Evolutionary conservation across 2,113 vertebrate genomes (phyloP).

Genomic region (Fulmarus glacialis): DNA sequence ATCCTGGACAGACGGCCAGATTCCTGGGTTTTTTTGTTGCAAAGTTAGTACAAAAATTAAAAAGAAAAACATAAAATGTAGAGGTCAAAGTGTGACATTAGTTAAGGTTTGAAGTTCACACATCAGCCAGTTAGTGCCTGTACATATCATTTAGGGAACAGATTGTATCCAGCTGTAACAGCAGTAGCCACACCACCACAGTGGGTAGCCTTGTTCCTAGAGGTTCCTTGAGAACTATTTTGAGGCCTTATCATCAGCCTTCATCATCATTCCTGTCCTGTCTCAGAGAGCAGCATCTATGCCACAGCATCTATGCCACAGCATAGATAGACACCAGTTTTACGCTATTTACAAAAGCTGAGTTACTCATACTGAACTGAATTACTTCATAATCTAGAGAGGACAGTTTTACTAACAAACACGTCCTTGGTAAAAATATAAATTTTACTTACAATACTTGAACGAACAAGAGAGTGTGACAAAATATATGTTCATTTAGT

Average conservation of each 20-base stretch:
- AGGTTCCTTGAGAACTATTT: neutral
- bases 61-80: neutral
- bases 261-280: neutral
- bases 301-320: neutral
- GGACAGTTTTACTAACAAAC: neutral
- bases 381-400: neutral
- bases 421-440: neutral
- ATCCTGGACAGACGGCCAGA: neutral
- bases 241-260: neutral
- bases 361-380: neutral
- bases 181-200: neutral
- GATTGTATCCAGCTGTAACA: neutral
- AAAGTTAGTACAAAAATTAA: neutral
- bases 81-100: rapidly evolving
- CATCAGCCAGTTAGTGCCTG: neutral
- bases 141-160: neutral
- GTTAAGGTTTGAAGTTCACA: neutral
- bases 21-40: neutral
- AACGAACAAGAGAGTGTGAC: neutral
- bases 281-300: neutral
- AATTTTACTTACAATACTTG: neutral
- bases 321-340: neutral
- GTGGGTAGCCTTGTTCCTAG: neutral
- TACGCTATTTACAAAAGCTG: neutral
- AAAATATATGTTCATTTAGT: neutral